A percentile compares a stretch with the other conserved stretches of the same genome.
Evolutionary conservation across 2,888 invertebrate species (phyloP).

Genomic region (Rhorus exstirpatorius): DNA sequence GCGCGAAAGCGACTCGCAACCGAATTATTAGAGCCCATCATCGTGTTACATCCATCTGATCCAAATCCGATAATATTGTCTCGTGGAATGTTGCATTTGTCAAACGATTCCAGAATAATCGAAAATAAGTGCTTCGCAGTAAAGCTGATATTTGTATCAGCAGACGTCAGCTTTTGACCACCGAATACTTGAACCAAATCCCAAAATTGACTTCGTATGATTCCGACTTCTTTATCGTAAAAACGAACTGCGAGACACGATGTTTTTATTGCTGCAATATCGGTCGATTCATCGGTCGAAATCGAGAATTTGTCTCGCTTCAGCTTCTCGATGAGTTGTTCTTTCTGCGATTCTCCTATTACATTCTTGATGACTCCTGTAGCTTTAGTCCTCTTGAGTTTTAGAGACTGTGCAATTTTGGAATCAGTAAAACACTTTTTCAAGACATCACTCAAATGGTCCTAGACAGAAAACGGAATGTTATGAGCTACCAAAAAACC

Average conservation of each 20-base stretch:
- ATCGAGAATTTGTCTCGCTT: conserved; percentile 73
- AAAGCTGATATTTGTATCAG: conserved; percentile 47
- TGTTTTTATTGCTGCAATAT: conserved; percentile 68
- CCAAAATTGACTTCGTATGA: conserved; percentile 69
- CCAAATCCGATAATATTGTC: conserved; percentile 76
- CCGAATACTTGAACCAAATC: conserved; percentile 69
- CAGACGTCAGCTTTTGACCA: conserved; percentile 35
- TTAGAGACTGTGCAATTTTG: conserved; percentile 71
- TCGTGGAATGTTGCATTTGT: conserved; percentile 60
- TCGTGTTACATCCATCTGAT: conserved; percentile 71
- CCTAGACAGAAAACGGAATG: conserved; percentile 44
- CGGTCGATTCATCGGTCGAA: conserved; percentile 75
- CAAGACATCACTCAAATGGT: conserved; percentile 65
- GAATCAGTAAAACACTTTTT: conserved; percentile 75
- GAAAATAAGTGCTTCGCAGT: conserved; percentile 53
- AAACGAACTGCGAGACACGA: conserved; percentile 71
- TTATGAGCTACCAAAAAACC: conserved; percentile 49
- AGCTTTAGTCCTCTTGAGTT: conserved; percentile 73
- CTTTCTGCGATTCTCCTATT: conserved; percentile 72
- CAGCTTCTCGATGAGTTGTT: conserved; percentile 70
- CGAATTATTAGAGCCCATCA: conserved; percentile 75
- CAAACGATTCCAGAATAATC: conserved; percentile 57
- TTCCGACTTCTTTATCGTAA: conserved; percentile 51
- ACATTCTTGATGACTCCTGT: conserved; percentile 73
- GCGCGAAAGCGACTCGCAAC: conserved; percentile 71